These are phyloP conservation scores for Pholis gunnellus DNA, from an alignment of 2,113 vertebrate genomes.

Conservation along the genomic window DNA sequence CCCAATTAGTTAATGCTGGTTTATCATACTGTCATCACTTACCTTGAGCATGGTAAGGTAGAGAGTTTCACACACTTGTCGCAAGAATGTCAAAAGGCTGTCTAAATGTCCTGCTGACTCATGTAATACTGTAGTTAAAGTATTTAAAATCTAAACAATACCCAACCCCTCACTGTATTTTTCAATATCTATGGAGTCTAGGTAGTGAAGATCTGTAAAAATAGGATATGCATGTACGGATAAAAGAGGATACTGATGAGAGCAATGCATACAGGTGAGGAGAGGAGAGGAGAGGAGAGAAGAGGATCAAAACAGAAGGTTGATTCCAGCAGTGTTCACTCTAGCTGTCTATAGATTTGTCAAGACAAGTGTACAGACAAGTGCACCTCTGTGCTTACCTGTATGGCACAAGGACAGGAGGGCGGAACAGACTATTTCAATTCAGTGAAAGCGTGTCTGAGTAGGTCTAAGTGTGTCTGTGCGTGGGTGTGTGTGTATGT, in stretches of 20 bases:
- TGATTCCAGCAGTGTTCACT: constrained; percentile 61
- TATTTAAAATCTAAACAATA: background rate
- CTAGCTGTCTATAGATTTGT: constrained; percentile 64
- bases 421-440: constrained; percentile 69
- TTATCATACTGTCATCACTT: constrained; percentile 9
- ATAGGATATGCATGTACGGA: background rate
- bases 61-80: background rate
- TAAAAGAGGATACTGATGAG: background rate
- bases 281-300: background rate
- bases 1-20: constrained; percentile 17
- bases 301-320: constrained; percentile 11
- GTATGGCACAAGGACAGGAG: constrained; percentile 57
- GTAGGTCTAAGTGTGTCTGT: constrained; percentile 59
- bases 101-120: constrained; percentile 15
- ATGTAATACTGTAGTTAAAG: background rate
- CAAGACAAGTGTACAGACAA: constrained; percentile 74
- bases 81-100: background rate
- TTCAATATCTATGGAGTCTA: background rate
- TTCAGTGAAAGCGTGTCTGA: constrained; percentile 63
- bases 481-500: constrained; percentile 36
- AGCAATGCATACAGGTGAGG: background rate
- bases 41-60: background rate
- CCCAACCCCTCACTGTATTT: background rate
- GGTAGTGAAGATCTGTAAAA: background rate
- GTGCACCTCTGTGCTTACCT: constrained; percentile 64